phyloP scores from a whole-genome alignment of 2,888 invertebrate species.

The Drosophila lutescens region DNA sequence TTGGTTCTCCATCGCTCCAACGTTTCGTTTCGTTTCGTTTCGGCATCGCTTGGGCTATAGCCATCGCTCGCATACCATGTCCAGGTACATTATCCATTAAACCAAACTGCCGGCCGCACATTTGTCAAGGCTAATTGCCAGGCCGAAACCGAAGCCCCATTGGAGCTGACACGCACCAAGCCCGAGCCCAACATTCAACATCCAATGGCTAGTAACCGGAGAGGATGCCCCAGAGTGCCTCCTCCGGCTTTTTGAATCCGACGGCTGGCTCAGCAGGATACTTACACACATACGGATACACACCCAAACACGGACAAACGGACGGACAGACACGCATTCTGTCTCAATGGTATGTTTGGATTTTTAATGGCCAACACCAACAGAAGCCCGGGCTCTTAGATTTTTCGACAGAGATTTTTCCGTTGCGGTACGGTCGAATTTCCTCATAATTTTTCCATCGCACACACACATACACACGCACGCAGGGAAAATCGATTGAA shows the following conservation, averaged over 20 bases:
- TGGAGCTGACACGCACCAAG: conserved; percentile 61
- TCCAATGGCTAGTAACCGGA: conserved; percentile 16
- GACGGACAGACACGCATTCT: conserved; percentile 43
- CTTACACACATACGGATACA: conserved; percentile 5
- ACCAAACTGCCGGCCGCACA: conserved; percentile 69
- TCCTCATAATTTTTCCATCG: conserved; percentile 41
- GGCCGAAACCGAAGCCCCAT: conserved; percentile 56
- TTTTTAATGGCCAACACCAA: conserved; percentile 58
- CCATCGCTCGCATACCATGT: conserved; percentile 34
- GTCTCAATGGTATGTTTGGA: conserved; percentile 54
- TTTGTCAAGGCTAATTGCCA: conserved; percentile 72
- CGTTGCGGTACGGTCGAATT: conserved; percentile 21
- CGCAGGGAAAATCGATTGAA: conserved; percentile 55
- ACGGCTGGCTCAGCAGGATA: conserved; percentile 56
- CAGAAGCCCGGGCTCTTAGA: conserved; percentile 42
- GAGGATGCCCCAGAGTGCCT: conserved; percentile 40
- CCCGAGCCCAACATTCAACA: conserved; percentile 1
- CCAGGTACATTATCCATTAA: conserved; percentile 68
- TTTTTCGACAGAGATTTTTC: conserved; percentile 47
- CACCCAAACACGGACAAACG: conserved; percentile 6
- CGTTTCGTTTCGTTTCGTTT: background rate
- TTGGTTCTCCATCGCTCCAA: background rate
- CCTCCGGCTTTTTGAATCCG: conserved; percentile 20
- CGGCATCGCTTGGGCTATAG: conserved; percentile 7
- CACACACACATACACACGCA: conserved; percentile 6